Base-by-base conservation (phyloP, 2,113 vertebrate genomes). In the human region DNA sequence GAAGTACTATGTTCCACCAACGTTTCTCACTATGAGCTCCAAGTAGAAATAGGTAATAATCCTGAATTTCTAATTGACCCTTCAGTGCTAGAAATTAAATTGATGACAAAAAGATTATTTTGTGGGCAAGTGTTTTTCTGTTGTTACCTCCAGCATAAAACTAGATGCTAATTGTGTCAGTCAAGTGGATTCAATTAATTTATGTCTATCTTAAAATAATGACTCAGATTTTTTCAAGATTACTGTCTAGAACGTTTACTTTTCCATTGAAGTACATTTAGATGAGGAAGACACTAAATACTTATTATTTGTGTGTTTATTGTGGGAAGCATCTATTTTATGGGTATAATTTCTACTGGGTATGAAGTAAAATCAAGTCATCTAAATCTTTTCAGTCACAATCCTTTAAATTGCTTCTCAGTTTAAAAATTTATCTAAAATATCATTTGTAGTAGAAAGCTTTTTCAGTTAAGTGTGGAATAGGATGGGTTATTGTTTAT, bases 1-100 rank as follows among this genome's bases (percentile, higher is more conserved):
- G 99, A 99, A 98, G 94, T 98, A 97, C 97, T 98, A 78, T 98
- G 99, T 95, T 99, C 99, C 27, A 98, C 99, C 6, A 98, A 99
- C 89, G 98, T 99, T 4, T 98, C 99, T 97, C 99, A 99, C 97
- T 99, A 99, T 99, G 99, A 99, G 98, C 99, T 99, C 38, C 99
- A 99, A 97, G 99, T 99, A 79, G 99, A 99, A 98, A 99, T 99
- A 98, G 99, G 99, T 99, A 99, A 99, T 94, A n/a, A 64, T 79
- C 75, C 35, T 90, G 64, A 7, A 55, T 76, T 86, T 92, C 23
- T 52, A 95, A 79, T 61, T 83, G 66, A 87, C 27, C 8, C 18
- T 87, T 90, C 32, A 57, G 57, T 92, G 2, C 75, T 83, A 75
- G 79, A 88, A 94, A 64, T 85, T 23, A 87, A 86, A 59, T 57